Percentiles rank a stretch among this genome's conserved stretches.
phyloP scores from a whole-genome alignment of 2,888 invertebrate genomes.

The Dynastes tityus region DNA sequence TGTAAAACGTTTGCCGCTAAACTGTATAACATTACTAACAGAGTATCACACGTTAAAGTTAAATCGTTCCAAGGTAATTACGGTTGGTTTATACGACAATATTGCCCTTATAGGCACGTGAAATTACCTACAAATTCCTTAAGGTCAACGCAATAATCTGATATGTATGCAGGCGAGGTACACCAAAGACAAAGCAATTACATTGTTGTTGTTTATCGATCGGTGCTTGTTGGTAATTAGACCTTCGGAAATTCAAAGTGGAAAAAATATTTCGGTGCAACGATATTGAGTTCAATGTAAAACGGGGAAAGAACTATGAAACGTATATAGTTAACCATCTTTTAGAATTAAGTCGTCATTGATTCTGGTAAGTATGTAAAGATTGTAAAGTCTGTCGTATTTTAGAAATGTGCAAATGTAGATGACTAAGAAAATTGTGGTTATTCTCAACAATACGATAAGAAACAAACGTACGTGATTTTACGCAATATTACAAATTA shows the following conservation, averaged over 20 bases:
- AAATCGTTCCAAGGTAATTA: neutral
- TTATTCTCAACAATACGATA: too few species aligned
- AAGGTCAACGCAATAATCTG: neutral
- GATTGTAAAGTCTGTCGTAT: too few species aligned
- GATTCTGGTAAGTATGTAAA: too few species aligned
- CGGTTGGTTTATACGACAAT: neutral
- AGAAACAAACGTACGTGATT: too few species aligned
- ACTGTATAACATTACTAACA: neutral
- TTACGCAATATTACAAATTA: too few species aligned
- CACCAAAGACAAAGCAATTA: neutral
- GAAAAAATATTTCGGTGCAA: neutral
- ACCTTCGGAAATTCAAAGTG: conserved; percentile 11
- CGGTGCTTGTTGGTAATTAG: neutral
- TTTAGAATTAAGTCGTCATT: too few species aligned
- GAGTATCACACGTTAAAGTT: neutral
- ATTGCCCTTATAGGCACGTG: conserved; percentile 12
- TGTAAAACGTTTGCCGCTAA: neutral
- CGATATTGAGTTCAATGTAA: neutral
- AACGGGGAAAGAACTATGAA: too few species aligned
- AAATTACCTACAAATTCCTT: neutral
- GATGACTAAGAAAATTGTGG: too few species aligned
- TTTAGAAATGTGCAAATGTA: too few species aligned
- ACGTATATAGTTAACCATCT: too few species aligned
- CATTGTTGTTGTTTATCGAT: conserved; percentile 1
- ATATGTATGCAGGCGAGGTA: neutral